phyloP scores from a whole-genome alignment of 2,888 invertebrate genomes.

The Xanthorhoe designata region DNA sequence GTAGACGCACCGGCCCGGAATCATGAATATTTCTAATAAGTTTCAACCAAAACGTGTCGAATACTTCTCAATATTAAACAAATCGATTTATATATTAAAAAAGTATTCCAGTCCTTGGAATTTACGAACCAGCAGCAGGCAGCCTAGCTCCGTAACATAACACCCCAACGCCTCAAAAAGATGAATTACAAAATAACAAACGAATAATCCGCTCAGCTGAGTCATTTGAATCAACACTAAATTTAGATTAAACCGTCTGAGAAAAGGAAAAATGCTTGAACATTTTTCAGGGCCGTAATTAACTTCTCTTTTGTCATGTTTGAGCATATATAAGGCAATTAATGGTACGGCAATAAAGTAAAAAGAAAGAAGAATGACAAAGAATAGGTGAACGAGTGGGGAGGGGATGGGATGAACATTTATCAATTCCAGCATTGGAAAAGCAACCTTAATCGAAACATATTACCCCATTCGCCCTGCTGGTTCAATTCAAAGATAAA shows the following conservation, averaged over 20 bases:
- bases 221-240: constrained; percentile 34
- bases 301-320: constrained; percentile 36
- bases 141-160: neutral
- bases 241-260: constrained; percentile 28
- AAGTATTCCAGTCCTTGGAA: neutral
- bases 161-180: neutral
- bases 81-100: neutral
- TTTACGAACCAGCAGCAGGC: neutral
- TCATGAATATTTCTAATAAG: constrained; percentile 13
- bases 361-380: constrained; percentile 26
- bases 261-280: constrained; percentile 21
- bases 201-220: constrained; percentile 26
- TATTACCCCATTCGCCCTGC: constrained; percentile 58
- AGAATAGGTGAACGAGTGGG: constrained; percentile 21
- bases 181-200: constrained; percentile 36
- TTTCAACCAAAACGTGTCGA: neutral
- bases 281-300: constrained; percentile 34
- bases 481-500: constrained; percentile 57
- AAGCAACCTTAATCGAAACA: constrained; percentile 70
- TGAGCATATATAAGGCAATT: constrained; percentile 31
- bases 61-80: neutral
- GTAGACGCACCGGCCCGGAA: constrained; percentile 28
- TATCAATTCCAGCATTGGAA: constrained; percentile 67
- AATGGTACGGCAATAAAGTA: constrained; percentile 24
- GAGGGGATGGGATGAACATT: constrained; percentile 51